These are phyloP conservation scores for Lysandra coridon DNA, from an alignment of 2,888 invertebrate genomes.

Conservation along the genomic window DNA sequence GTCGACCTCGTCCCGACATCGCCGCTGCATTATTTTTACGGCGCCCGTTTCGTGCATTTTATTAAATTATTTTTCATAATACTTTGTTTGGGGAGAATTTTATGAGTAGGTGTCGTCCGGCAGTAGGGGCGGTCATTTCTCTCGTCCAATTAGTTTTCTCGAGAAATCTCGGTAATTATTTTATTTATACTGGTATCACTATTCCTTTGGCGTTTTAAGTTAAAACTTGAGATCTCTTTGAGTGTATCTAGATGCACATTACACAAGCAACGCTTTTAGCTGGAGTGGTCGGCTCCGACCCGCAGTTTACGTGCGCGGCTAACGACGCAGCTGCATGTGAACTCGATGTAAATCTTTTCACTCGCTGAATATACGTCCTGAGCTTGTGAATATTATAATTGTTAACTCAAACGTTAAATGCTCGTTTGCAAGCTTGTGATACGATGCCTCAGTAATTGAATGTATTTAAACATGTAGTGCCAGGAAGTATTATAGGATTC, in stretches of 20 bases:
- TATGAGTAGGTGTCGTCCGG: neutral
- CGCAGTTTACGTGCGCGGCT: neutral
- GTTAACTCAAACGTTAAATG: neutral
- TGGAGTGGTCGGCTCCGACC: neutral
- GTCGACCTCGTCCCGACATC: neutral
- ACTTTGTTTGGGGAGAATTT: neutral
- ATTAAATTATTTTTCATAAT: slow-evolving; percentile 7
- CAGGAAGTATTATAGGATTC: neutral
- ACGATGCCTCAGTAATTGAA: neutral
- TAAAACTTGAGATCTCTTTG: neutral
- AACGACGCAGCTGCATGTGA: neutral
- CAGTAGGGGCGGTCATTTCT: neutral
- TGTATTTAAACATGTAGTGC: neutral
- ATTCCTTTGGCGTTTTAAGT: neutral
- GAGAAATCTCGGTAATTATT: neutral
- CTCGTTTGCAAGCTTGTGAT: neutral
- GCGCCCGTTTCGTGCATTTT: slow-evolving; percentile 20
- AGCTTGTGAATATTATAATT: neutral
- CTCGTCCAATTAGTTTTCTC: neutral
- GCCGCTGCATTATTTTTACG: slow-evolving; percentile 19
- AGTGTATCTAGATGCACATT: neutral
- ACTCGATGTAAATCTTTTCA: neutral
- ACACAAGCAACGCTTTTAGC: slow-evolving; percentile 1
- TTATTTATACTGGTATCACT: neutral
- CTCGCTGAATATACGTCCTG: neutral